Conservation (phyloP, 2,113 vertebrate genomes). For the Pomatostomus ruficeps region DNA sequence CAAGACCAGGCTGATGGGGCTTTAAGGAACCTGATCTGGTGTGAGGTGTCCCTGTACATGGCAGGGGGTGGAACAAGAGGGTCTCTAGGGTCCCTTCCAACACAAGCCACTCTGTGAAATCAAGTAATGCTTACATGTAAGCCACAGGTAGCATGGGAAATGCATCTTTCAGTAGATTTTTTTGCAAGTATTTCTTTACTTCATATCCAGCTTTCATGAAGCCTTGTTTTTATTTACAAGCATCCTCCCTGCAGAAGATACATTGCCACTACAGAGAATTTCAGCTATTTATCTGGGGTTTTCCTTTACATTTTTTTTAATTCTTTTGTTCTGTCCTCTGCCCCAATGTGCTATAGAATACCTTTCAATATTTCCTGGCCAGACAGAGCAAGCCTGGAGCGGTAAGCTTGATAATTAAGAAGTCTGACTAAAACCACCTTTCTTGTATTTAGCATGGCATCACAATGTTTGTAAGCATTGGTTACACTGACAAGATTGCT, state of each 20-base stretch:
- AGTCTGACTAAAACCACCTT: constrained; percentile 54
- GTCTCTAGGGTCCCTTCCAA: neutral
- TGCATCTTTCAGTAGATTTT: neutral
- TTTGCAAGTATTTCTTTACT: neutral
- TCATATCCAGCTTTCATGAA: neutral
- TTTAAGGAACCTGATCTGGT: neutral
- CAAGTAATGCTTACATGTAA: neutral
- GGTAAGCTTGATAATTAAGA: constrained; percentile 84
- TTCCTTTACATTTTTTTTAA: constrained; percentile 50
- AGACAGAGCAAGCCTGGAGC: constrained; percentile 91
- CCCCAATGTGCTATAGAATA: constrained; percentile 89
- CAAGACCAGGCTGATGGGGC: too few species aligned
- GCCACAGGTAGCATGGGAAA: neutral
- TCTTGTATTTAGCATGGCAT: constrained; percentile 65
- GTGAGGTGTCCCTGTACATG: neutral
- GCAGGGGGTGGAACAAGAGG: neutral
- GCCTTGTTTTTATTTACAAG: constrained; percentile 11
- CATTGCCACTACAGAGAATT: neutral
- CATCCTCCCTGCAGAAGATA: neutral
- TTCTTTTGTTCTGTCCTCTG: constrained; percentile 77
- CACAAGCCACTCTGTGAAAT: neutral
- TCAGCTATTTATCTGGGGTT: constrained; percentile 23
- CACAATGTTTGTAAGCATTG: constrained; percentile 56
- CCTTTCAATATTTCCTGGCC: constrained; percentile 99
- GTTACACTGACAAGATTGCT: constrained; percentile 62